Conservation (phyloP, 2,797 vertebrate species). For the Sebastes itinus region DNA sequence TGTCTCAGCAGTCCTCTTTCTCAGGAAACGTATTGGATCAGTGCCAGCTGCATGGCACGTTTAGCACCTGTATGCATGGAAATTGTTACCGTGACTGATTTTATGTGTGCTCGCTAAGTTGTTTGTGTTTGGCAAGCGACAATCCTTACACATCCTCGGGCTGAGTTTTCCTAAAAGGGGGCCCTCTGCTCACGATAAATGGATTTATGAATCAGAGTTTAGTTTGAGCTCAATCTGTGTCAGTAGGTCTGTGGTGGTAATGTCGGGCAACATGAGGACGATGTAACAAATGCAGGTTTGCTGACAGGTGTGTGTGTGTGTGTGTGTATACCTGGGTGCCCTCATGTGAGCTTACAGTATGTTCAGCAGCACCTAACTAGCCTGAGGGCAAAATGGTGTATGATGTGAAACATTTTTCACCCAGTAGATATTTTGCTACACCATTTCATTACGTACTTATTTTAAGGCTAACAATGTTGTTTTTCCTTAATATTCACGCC, state of each 20-base stretch:
- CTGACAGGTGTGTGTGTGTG: neutral
- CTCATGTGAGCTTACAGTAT: neutral
- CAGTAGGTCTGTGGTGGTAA: neutral
- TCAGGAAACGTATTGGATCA: neutral
- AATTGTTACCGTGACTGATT: neutral
- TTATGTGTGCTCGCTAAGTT: neutral
- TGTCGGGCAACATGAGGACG: neutral
- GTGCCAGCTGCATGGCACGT: neutral
- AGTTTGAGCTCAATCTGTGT: conserved; percentile 29
- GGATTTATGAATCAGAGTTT: conserved; percentile 24
- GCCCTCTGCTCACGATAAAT: neutral
- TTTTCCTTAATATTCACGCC: too few species aligned
- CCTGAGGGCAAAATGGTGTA: neutral
- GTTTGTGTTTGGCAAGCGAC: neutral
- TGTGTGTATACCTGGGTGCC: neutral
- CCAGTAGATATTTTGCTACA: too few species aligned
- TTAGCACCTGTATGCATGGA: neutral
- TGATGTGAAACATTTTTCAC: rapidly evolving
- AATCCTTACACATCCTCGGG: neutral
- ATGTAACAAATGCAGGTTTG: neutral
- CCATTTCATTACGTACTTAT: too few species aligned
- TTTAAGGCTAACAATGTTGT: too few species aligned
- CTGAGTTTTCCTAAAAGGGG: neutral
- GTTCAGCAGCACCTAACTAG: neutral
- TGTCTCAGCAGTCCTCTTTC: neutral